phyloP scores from a whole-genome alignment of 2,797 vertebrate genomes.

The Scarus forsteni region DNA sequence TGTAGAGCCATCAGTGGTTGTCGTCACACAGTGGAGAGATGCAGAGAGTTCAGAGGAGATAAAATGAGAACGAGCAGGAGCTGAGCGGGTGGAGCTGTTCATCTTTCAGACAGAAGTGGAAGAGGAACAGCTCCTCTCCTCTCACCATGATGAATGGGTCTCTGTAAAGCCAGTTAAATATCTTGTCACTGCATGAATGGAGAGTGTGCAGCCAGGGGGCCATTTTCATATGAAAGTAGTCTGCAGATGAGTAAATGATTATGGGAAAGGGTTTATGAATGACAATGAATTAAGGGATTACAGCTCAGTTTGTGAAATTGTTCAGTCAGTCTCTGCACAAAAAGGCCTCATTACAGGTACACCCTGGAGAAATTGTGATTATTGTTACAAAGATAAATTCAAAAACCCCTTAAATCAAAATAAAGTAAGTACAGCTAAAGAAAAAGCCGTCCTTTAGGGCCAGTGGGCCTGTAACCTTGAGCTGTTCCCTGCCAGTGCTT shows the following conservation, averaged over 20 bases:
- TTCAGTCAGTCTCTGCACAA: neutral
- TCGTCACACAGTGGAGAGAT: conserved; percentile 40
- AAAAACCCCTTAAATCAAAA: too few species aligned
- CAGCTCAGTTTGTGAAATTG: neutral
- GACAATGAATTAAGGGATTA: conserved; percentile 5
- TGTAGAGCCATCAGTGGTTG: conserved; percentile 28
- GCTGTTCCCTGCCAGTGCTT: too few species aligned
- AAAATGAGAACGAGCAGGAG: conserved; percentile 29
- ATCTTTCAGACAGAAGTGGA: conserved; percentile 60
- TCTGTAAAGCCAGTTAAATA: conserved; percentile 55
- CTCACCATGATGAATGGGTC: conserved; percentile 60
- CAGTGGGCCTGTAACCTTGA: too few species aligned
- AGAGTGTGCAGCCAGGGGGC: conserved; percentile 23
- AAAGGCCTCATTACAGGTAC: neutral
- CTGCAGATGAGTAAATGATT: conserved; percentile 48
- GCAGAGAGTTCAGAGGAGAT: conserved; percentile 36
- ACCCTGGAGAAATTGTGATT: neutral
- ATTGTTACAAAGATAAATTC: neutral
- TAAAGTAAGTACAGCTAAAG: too few species aligned
- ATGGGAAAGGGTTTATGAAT: conserved; percentile 19
- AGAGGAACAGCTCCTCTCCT: conserved; percentile 54
- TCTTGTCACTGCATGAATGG: conserved; percentile 49
- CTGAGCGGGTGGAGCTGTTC: conserved; percentile 49
- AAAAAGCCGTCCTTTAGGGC: too few species aligned
- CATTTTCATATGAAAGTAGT: conserved; percentile 40